Evolutionary conservation across 1,140 invertebrate genomes (phyloP), one percentile per base, ranked within the genome.

Genomic region (Carposina sasakii): DNA sequence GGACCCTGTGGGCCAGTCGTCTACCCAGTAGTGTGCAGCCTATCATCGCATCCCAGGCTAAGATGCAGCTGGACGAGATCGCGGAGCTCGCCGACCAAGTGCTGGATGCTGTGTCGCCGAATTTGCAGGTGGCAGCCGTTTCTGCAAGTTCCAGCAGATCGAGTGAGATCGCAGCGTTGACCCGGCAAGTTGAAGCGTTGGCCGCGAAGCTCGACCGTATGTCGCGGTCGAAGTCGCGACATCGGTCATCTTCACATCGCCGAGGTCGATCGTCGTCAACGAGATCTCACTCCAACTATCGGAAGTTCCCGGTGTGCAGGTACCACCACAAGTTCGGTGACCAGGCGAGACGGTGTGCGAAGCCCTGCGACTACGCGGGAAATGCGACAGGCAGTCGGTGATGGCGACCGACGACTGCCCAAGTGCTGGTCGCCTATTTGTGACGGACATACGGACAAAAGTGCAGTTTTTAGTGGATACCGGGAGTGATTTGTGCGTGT

Each of bases 231-330:
- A 8, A n/a, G 5, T 9, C 16, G 30, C 3, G 26, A 26, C 15
- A 10, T 21, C 19, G 31, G 17, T 9, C 20, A 21, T 2, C 28
- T 1, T 8, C 31, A 22, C 34, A 13, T 13, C 8, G 9, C 2
- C 37, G 23, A 9, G 8, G 22, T 5, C 24, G 19, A 26, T 48
- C 45, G 1, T 16, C 24, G n/a, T n/a, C n/a, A 5, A 17, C 23
- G 2, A 24, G 47, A 3, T 40, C 24, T 12, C 15, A 40, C 3
- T 41, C 34, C 4, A 48, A 39, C 16, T 40, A 20, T 10, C 13
- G 47, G 19, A 48, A 48, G 17, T 31, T 31, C 13, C 37, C 37
- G n/a, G n/a, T 36, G 9, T 46, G 44, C 31, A 34, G 44, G 28
- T 46, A 46, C 23, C 44, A 34, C 31, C 1, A 20, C 6, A 46